These are phyloP conservation scores for Drosophila prosaltans DNA, from an alignment of 1,140 invertebrate genomes.

Conservation along the genomic window DNA sequence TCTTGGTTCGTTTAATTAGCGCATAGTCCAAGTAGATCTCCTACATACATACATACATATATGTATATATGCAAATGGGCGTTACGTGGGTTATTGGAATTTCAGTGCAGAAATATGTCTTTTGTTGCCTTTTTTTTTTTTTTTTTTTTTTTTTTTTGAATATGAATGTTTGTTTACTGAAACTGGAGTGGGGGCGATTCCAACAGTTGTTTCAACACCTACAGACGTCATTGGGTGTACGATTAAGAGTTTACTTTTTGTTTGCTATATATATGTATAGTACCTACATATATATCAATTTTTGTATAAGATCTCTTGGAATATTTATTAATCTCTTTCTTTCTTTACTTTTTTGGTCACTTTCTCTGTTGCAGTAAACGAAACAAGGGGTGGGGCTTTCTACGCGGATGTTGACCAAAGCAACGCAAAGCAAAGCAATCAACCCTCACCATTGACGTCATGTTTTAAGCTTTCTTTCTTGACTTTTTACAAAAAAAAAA, in stretches of 20 bases:
- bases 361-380: slow-evolving; percentile 53
- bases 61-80: slow-evolving; percentile 64
- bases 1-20: slow-evolving; percentile 61
- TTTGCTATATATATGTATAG: background rate
- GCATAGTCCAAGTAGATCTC: slow-evolving; percentile 24
- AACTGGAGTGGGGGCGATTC: slow-evolving; percentile 24
- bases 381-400: slow-evolving; percentile 59
- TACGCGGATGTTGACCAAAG: slow-evolving; percentile 66
- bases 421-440: slow-evolving; percentile 26
- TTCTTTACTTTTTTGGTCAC: slow-evolving; percentile 48
- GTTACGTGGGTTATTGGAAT: slow-evolving; percentile 73
- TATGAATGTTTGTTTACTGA: slow-evolving; percentile 3
- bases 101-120: slow-evolving; percentile 43
- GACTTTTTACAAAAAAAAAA: background rate
- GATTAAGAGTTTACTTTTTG: slow-evolving; percentile 10
- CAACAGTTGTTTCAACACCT: slow-evolving; percentile 72
- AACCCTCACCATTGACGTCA: slow-evolving; percentile 68
- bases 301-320: background rate
- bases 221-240: slow-evolving; percentile 41
- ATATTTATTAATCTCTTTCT: slow-evolving; percentile 15
- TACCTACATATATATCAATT: slow-evolving; percentile 1
- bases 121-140: background rate
- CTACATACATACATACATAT: slow-evolving; percentile 39
- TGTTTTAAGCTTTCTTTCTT: slow-evolving; percentile 54
- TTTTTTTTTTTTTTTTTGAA: too few relatives aligned